These are phyloP conservation scores for Drosophila setosimentum DNA, from an alignment of 2,888 invertebrate genomes.

Conservation along the genomic window DNA sequence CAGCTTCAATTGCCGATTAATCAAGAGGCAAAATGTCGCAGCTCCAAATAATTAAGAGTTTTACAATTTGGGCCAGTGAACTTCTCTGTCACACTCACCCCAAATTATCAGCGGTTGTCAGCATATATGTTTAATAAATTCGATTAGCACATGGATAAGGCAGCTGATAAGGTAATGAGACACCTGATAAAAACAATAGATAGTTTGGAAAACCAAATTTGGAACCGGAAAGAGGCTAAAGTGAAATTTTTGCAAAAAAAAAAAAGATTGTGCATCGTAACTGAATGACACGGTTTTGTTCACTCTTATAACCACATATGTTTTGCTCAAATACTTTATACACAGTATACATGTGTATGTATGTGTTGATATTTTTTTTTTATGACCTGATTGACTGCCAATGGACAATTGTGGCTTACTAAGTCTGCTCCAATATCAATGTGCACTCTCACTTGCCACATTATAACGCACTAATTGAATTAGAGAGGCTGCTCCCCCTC, in stretches of 20 bases:
- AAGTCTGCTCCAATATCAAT: slow-evolving; percentile 2
- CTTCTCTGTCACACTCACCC: slow-evolving; percentile 31
- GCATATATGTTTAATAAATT: slow-evolving; percentile 47
- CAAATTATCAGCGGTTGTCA: slow-evolving; percentile 37
- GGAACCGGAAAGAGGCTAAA: slow-evolving; percentile 20
- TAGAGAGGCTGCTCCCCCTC: slow-evolving; percentile 12
- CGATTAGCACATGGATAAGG: slow-evolving; percentile 19
- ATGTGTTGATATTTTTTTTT: slow-evolving; percentile 1
- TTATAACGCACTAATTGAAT: slow-evolving; percentile 60
- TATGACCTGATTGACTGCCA: slow-evolving; percentile 60
- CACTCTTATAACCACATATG: slow-evolving; percentile 10
- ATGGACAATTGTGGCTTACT: slow-evolving; percentile 27
- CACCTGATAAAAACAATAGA: slow-evolving; percentile 1
- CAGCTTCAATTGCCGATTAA: slow-evolving; percentile 20
- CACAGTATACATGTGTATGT: slow-evolving; percentile 21
- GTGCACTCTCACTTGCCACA: slow-evolving; percentile 45
- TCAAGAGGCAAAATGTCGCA: slow-evolving; percentile 17
- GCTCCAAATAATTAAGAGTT: slow-evolving; percentile 18
- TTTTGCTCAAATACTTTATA: slow-evolving; percentile 3
- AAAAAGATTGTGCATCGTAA: slow-evolving; percentile 26
- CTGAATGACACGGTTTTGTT: slow-evolving; percentile 18
- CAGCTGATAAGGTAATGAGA: slow-evolving; percentile 33
- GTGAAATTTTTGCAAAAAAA: slow-evolving; percentile 41
- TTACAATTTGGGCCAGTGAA: slow-evolving; percentile 20
- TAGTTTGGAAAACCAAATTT: slow-evolving; percentile 12